A percentile compares a stretch with the other conserved stretches of the same genome.
These are phyloP conservation scores for Cassiopea xamachana DNA, from an alignment of 30 jellyfish, hydroid and myxozoan genomes.

Conservation along the genomic window DNA sequence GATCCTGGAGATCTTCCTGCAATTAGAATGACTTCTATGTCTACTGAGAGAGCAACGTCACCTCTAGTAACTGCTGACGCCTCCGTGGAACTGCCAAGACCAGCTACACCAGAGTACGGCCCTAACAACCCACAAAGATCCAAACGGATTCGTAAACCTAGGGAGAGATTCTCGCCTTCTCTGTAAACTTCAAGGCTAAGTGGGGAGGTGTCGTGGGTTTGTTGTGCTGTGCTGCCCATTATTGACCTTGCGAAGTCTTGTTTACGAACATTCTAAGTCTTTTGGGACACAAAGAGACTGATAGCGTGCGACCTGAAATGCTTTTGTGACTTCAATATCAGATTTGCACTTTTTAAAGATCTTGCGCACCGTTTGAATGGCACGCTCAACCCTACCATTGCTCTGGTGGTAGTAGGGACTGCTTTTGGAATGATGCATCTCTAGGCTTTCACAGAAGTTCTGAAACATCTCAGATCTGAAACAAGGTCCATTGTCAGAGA, in stretches of 20 bases:
- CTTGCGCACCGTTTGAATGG: too few species aligned
- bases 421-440: too few species aligned
- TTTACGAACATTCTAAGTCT: neutral
- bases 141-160: slow-evolving; percentile 16
- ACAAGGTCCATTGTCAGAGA: too few species aligned
- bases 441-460: too few species aligned
- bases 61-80: neutral
- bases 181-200: slow-evolving; percentile 35
- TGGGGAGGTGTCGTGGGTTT: slow-evolving; percentile 33
- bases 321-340: too few species aligned
- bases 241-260: neutral
- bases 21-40: neutral
- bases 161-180: slow-evolving; percentile 28
- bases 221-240: slow-evolving; percentile 21
- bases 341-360: too few species aligned
- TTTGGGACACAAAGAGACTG: neutral
- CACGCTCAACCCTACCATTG: too few species aligned
- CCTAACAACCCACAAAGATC: slow-evolving; percentile 33
- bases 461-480: too few species aligned
- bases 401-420: too few species aligned
- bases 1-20: slow-evolving; percentile 45
- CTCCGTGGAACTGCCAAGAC: slow-evolving; percentile 27
- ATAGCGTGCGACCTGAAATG: neutral
- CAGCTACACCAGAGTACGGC: slow-evolving; percentile 43
- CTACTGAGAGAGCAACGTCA: neutral